A percentile compares a stretch with the other conserved stretches of the same genome.
Conservation (phyloP, 2,888 invertebrate genomes). For the Agriotes lineatus region DNA sequence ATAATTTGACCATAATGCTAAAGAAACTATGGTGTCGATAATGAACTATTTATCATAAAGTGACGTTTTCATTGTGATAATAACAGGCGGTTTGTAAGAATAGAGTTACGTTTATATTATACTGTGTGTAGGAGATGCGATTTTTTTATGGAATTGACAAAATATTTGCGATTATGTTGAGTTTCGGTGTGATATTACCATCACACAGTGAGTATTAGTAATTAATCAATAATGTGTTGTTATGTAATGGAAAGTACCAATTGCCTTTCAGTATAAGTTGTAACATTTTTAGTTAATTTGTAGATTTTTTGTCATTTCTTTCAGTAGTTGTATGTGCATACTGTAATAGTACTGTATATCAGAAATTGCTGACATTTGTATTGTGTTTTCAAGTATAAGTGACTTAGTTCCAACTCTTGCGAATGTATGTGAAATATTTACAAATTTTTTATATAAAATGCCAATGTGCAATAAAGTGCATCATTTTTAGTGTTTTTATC, state of each 20-base stretch:
- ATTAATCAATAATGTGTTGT: conserved; percentile 25
- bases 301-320: conserved; percentile 13
- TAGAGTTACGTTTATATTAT: conserved; percentile 7
- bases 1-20: background rate
- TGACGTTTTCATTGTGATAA: conserved; percentile 40
- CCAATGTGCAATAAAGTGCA: conserved; percentile 47
- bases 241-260: conserved; percentile 36
- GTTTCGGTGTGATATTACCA: conserved; percentile 25
- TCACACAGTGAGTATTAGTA: conserved; percentile 36
- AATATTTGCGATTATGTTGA: conserved; percentile 9
- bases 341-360: conserved; percentile 14
- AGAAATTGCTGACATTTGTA: conserved; percentile 33
- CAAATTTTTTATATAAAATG: conserved; percentile 51
- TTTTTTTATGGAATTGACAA: background rate
- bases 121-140: background rate
- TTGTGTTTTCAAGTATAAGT: conserved; percentile 33
- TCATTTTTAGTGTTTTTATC: background rate
- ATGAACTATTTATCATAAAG: conserved; percentile 22
- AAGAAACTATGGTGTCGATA: background rate
- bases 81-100: conserved; percentile 11
- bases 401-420: conserved; percentile 24
- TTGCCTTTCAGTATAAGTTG: conserved; percentile 36
- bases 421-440: conserved; percentile 46
- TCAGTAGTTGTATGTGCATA: conserved; percentile 13
- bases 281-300: conserved; percentile 10